phyloP scores from a whole-genome alignment of 1,140 invertebrate species.

The Hyphantria cunea region DNA sequence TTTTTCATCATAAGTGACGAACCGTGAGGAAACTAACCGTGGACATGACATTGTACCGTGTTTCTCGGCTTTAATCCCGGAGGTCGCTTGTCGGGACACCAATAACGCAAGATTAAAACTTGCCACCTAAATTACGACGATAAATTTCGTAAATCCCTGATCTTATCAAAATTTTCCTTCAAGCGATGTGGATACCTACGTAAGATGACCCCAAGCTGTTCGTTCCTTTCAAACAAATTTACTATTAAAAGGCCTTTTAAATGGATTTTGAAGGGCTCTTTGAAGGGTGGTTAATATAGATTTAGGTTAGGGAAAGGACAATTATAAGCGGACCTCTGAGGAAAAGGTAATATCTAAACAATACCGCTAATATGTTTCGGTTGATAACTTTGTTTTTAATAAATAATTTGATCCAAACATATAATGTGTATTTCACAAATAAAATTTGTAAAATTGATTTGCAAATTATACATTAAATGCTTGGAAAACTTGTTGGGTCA shows the following conservation, averaged over 20 bases:
- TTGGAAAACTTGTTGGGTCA: no score
- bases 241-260: constrained; percentile 7
- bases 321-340: constrained; percentile 2
- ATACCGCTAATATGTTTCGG: neutral
- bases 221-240: constrained; percentile 5
- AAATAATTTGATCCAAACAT: no score
- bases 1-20: no score
- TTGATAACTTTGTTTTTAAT: neutral
- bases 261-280: constrained; percentile 16
- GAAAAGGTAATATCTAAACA: neutral
- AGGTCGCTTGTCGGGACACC: neutral
- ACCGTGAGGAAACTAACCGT: no score
- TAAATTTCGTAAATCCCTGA: constrained; percentile 30
- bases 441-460: no score
- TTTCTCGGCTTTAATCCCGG: neutral
- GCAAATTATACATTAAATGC: no score
- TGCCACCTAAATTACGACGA: constrained; percentile 28
- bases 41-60: neutral
- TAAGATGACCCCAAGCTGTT: constrained; percentile 17
- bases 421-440: no score
- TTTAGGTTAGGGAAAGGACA: constrained; percentile 1
- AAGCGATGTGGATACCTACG: constrained; percentile 2
- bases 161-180: constrained; percentile 27
- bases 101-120: neutral
- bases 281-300: neutral